Conservation (phyloP, 2,797 vertebrate genomes). For the Oophaga sylvatica region DNA sequence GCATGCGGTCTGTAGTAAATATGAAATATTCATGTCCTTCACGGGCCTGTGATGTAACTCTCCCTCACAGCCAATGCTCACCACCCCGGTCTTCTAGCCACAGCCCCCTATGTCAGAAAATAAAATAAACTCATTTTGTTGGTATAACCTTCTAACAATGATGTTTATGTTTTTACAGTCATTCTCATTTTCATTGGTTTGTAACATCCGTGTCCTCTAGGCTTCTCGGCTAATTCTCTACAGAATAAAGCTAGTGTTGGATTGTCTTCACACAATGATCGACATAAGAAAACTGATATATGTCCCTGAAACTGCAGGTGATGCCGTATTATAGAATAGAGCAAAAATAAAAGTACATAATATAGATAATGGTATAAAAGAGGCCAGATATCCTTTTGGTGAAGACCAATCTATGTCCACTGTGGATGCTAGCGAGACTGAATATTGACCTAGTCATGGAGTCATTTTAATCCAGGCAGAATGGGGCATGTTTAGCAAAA, state of each 20-base stretch:
- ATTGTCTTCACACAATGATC: background rate
- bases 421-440: background rate
- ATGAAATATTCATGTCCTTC: constrained; percentile 31
- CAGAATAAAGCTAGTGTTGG: background rate
- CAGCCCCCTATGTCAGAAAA: constrained; percentile 4
- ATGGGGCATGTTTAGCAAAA: no score
- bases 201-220: background rate
- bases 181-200: constrained; percentile 17
- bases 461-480: background rate
- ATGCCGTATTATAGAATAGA: background rate
- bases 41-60: constrained; percentile 1
- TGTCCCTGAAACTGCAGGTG: background rate
- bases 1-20: constrained; percentile 39
- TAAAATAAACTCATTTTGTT: constrained; percentile 55
- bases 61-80: background rate
- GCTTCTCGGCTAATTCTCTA: background rate
- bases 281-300: background rate
- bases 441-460: background rate
- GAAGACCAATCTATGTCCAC: background rate
- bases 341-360: background rate
- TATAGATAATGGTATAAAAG: background rate
- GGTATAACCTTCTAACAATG: constrained; percentile 43
- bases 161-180: constrained; percentile 46
- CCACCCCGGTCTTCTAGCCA: background rate
- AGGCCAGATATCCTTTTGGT: background rate